Evolutionary conservation across 2,888 invertebrate genomes (phyloP).

Genomic region (Leuctra nigra): DNA sequence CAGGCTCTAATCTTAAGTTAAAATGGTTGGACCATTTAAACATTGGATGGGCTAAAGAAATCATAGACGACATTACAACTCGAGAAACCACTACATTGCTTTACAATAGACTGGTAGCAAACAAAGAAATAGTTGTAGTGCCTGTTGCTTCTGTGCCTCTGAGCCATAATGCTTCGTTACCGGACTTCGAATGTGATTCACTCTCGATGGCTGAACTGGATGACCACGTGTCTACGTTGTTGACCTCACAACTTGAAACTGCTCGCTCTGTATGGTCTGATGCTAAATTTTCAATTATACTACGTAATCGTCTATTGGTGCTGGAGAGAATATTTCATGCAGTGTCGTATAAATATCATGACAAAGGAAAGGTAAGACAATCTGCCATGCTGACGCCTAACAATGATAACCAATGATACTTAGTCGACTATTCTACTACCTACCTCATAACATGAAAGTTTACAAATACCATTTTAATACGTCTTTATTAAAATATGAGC

Average conservation of each 20-base stretch:
- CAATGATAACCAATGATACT: no score
- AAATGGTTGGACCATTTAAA: conserved; percentile 54
- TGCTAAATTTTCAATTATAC: conserved; percentile 49
- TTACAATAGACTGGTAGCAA: conserved; percentile 47
- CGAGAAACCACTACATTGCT: conserved; percentile 46
- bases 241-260: conserved; percentile 47
- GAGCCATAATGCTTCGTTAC: conserved; percentile 35
- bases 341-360: conserved; percentile 48
- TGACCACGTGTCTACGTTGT: conserved; percentile 45
- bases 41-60: conserved; percentile 51
- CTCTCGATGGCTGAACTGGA: conserved; percentile 45
- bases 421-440: no score
- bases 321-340: conserved; percentile 52
- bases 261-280: conserved; percentile 49
- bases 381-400: no score
- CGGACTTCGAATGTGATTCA: conserved; percentile 49
- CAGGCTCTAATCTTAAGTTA: conserved; percentile 33
- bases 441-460: no score
- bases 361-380: conserved; percentile 38
- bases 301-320: conserved; percentile 49
- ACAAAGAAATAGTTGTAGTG: conserved; percentile 44
- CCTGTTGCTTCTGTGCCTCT: conserved; percentile 24
- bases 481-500: no score
- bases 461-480: no score
- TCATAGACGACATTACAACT: conserved; percentile 47